These are phyloP conservation scores for Eclectus roratus DNA, from an alignment of 2,113 vertebrate species.

Conservation along the genomic window DNA sequence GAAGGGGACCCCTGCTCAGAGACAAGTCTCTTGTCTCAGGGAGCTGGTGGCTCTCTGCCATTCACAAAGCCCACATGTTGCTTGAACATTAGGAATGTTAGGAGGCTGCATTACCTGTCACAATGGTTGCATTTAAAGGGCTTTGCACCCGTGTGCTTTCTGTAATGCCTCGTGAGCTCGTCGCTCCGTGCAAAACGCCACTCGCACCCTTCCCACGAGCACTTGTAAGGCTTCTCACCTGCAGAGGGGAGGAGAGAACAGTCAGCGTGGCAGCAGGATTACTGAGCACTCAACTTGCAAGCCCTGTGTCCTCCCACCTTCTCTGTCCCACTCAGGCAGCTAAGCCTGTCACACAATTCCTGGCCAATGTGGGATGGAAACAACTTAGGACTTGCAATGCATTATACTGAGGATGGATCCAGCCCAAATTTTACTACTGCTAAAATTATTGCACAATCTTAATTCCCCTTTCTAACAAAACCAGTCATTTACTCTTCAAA, in stretches of 20 bases:
- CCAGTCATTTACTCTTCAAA: not conserved
- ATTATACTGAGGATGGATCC: not conserved
- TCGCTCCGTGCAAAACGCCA: slow-evolving; percentile 99
- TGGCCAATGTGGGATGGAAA: not conserved
- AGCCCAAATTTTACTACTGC: not conserved
- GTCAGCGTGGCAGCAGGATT: slow-evolving; percentile 16
- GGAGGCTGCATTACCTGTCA: slow-evolving; percentile 86
- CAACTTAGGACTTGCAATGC: not conserved
- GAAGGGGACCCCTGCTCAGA: not conserved
- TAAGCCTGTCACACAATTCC: not conserved
- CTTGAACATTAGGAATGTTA: not conserved
- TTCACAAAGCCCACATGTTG: not conserved
- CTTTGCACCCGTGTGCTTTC: slow-evolving; percentile 99
- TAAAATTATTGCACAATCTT: not conserved
- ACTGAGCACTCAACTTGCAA: not conserved
- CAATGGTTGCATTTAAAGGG: slow-evolving; percentile 99
- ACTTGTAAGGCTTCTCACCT: slow-evolving; percentile 99
- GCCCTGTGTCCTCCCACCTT: not conserved
- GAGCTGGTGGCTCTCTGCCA: not conserved
- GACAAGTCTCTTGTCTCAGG: not conserved
- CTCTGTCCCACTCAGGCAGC: rapidly evolving
- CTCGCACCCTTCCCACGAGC: slow-evolving; percentile 99
- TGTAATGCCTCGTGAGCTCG: slow-evolving; percentile 98
- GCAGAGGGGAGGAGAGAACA: slow-evolving; percentile 48
- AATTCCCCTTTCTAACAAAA: not conserved